These are phyloP conservation scores for Dicentrarchus labrax DNA, from an alignment of 2,113 vertebrate species.

Conservation along the genomic window DNA sequence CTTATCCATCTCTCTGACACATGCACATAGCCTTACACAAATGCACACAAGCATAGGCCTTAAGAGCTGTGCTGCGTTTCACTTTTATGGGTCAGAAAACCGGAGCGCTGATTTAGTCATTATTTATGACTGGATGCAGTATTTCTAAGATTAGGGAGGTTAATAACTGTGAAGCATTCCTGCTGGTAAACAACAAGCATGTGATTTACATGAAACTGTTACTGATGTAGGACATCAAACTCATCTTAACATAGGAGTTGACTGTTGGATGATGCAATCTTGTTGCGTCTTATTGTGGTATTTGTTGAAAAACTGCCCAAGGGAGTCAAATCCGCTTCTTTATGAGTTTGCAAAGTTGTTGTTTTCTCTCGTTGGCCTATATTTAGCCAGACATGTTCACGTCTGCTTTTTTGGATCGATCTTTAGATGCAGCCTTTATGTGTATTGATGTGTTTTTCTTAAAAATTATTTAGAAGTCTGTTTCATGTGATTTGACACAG, in stretches of 20 bases:
- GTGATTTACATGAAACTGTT: slow-evolving; percentile 8
- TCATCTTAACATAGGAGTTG: not conserved
- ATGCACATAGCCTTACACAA: slow-evolving; percentile 31
- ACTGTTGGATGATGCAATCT: not conserved
- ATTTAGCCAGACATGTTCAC: not conserved
- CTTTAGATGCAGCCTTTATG: not conserved
- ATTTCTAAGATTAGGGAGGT: slow-evolving; percentile 53
- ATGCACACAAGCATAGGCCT: slow-evolving; percentile 22
- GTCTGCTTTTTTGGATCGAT: slow-evolving; percentile 1
- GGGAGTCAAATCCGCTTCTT: not conserved
- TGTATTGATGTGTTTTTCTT: not conserved
- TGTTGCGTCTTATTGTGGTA: not conserved
- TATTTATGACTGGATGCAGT: slow-evolving; percentile 70
- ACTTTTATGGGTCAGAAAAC: slow-evolving; percentile 67
- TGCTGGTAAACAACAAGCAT: slow-evolving; percentile 13
- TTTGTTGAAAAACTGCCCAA: not conserved
- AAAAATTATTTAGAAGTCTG: not conserved
- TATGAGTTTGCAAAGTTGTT: slow-evolving; percentile 19
- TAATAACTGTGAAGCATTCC: slow-evolving; percentile 1
- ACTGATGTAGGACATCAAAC: not conserved
- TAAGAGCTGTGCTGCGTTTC: slow-evolving; percentile 47
- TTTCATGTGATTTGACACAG: slow-evolving; percentile 30
- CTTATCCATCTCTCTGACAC: slow-evolving; percentile 54
- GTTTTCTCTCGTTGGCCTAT: not conserved
- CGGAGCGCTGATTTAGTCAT: slow-evolving; percentile 70